Evolutionary conservation across 2,888 invertebrate species (phyloP).

Genomic region (Machimus rusticus): DNA sequence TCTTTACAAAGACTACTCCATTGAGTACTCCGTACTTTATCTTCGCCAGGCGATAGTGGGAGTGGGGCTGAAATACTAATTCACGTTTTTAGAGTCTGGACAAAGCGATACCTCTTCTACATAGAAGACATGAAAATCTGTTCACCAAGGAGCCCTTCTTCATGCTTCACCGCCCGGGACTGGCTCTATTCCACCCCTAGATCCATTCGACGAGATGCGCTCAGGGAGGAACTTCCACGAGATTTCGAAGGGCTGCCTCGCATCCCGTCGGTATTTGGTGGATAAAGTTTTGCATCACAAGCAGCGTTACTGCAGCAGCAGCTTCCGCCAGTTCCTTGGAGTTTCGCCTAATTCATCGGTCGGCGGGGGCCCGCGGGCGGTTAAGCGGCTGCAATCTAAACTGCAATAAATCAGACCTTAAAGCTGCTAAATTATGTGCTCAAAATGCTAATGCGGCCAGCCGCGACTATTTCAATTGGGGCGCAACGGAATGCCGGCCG

Average conservation of each 20-base stretch:
- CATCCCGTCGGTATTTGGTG: background rate
- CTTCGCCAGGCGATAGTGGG: background rate
- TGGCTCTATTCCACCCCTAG: background rate
- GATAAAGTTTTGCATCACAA: background rate
- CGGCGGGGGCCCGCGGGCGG: background rate
- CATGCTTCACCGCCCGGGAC: background rate
- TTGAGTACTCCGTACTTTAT: too few relatives aligned
- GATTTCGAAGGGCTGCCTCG: background rate
- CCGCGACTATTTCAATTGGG: background rate
- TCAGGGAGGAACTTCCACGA: background rate
- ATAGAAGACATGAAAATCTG: background rate
- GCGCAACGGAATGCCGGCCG: background rate
- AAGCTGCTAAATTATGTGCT: constrained; percentile 7
- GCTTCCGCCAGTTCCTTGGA: background rate
- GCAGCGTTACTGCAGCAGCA: background rate
- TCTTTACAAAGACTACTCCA: too few relatives aligned
- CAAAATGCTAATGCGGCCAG: background rate
- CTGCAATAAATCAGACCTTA: constrained; percentile 1
- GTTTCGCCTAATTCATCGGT: background rate
- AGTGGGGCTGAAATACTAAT: background rate
- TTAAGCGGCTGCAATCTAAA: background rate
- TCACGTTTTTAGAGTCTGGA: background rate
- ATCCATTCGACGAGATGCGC: background rate
- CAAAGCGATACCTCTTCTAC: background rate
- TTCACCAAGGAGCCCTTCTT: background rate